These are phyloP conservation scores for Cydia amplana DNA, from an alignment of 1,140 invertebrate species.

Conservation along the genomic window DNA sequence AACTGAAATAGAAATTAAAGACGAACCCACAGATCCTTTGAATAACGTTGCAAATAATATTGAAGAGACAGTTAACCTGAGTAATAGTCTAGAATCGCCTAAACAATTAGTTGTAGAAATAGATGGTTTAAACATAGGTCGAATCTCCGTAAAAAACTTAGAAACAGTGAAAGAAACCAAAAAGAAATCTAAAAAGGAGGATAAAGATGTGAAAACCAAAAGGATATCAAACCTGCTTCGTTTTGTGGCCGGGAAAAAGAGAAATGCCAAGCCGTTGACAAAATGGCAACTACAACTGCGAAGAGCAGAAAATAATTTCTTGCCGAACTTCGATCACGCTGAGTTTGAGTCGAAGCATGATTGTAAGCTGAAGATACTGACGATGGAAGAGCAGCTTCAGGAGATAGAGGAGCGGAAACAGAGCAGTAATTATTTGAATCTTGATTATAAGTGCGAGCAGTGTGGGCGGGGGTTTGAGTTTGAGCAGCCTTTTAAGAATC, in stretches of 20 bases:
- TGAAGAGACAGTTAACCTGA: not conserved
- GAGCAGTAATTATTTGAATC: conserved; percentile 20
- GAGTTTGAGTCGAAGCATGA: conserved; percentile 17
- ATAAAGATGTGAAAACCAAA: not conserved
- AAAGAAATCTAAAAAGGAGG: not conserved
- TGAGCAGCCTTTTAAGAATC: conserved; percentile 16
- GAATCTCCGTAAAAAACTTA: not conserved
- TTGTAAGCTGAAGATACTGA: conserved; percentile 20
- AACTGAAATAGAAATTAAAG: not conserved
- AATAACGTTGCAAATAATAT: not conserved
- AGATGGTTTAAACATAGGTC: not conserved
- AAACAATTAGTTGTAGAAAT: conserved; percentile 9
- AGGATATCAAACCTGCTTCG: not conserved
- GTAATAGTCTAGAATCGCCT: not conserved
- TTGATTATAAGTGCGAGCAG: conserved; percentile 16
- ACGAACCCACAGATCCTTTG: not conserved
- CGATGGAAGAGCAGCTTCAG: not conserved
- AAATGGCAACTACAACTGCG: conserved; percentile 14
- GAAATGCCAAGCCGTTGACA: not conserved
- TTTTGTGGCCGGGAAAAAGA: not conserved
- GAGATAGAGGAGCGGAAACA: conserved; percentile 12
- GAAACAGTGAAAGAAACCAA: not conserved
- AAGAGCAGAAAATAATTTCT: conserved; percentile 24
- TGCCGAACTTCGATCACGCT: conserved; percentile 4
- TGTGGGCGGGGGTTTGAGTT: conserved; percentile 18